phyloP scores from a whole-genome alignment of 2,888 invertebrate genomes.

The Acanthosepion pharaonis region DNA sequence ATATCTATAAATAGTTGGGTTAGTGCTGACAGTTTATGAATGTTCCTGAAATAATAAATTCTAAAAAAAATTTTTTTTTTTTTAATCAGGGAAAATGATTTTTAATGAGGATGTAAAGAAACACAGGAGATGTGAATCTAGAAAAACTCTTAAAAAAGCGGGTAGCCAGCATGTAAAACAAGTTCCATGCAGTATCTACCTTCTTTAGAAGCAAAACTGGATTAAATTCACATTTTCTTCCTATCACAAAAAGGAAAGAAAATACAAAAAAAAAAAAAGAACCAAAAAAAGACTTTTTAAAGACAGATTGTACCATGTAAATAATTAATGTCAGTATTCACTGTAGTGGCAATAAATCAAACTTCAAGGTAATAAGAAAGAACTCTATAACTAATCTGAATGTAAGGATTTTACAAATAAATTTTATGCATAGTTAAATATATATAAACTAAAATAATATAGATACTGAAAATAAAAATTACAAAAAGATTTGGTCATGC shows the following conservation, averaged over 20 bases:
- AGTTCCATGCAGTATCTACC: constrained; percentile 33
- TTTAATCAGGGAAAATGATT: not conserved
- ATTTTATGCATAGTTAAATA: not conserved
- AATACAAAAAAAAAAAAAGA: not conserved
- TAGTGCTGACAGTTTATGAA: not conserved
- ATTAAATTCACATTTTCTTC: constrained; percentile 9
- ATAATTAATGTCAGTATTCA: not conserved
- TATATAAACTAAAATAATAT: no score
- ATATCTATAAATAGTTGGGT: not conserved
- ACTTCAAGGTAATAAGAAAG: not conserved
- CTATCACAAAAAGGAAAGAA: constrained; percentile 20
- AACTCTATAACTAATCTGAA: not conserved
- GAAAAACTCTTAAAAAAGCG: not conserved
- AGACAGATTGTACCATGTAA: not conserved
- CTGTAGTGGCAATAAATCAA: not conserved
- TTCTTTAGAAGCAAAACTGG: constrained; percentile 17
- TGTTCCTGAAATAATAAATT: not conserved
- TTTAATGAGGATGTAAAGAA: not conserved
- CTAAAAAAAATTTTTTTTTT: not conserved
- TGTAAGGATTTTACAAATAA: not conserved
- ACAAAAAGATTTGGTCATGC: no score
- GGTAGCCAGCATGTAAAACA: constrained; percentile 18
- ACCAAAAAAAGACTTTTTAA: not conserved
- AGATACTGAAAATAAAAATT: no score
- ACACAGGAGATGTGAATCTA: not conserved